phyloP scores from a whole-genome alignment of 2,797 vertebrate genomes.

The Loris lydekkerianus region DNA sequence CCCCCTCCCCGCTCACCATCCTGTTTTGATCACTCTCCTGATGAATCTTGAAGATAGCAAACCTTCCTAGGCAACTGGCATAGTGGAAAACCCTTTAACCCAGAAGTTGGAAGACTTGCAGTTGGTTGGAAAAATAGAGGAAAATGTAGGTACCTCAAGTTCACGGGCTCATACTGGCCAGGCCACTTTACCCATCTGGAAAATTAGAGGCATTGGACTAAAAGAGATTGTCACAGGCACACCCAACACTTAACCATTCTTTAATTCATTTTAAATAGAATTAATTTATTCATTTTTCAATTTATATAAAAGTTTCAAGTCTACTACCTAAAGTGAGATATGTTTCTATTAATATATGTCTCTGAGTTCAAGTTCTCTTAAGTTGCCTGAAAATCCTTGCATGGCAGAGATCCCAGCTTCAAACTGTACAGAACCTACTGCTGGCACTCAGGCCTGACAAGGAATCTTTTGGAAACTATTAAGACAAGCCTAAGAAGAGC shows the following conservation, averaged over 20 bases:
- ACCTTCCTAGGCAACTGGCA: neutral
- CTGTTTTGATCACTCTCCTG: neutral
- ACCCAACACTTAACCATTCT: neutral
- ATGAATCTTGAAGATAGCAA: slow-evolving; percentile 27
- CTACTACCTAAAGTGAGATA: neutral
- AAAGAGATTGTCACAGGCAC: neutral
- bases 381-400: neutral
- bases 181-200: neutral
- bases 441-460: neutral
- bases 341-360: neutral
- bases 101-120: neutral
- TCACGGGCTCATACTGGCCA: neutral
- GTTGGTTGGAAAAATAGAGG: neutral
- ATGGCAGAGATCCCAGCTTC: neutral
- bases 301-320: slow-evolving; percentile 28
- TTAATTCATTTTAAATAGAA: neutral
- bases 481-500: neutral
- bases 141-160: neutral
- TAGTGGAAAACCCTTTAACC: neutral
- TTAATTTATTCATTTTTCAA: neutral
- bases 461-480: neutral
- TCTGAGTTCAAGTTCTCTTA: neutral
- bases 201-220: neutral
- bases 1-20: no score
- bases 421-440: neutral